Evolutionary conservation across 2,113 vertebrate species (phyloP), one percentile per base, ranked within the genome.

Genomic region (Sarotherodon lohbergeri): DNA sequence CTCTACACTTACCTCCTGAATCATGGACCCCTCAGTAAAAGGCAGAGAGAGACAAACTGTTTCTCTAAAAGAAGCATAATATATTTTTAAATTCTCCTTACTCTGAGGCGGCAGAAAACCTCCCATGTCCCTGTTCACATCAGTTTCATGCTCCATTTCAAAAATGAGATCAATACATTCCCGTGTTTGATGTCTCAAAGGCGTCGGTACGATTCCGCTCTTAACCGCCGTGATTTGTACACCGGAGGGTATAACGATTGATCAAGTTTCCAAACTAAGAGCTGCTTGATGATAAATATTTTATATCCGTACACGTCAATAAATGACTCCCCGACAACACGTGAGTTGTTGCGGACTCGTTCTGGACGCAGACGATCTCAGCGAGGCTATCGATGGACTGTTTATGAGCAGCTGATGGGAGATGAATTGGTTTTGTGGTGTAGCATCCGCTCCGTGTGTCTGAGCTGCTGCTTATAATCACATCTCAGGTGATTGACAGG

Each of bases 241-340:
- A 92, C 93, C 85, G 39, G 71, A 89, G 93, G 91, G 88, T 82
- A 82, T 32, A 80, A 54, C 5, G 14, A 94, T 94, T 93, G 91
- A 93, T 95, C 92, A 94, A 22, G 85, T 92, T 89, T 91, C 84
- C 91, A 94, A 90, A 89, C 79, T 85, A 86, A 80, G 81, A 93
- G 89, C 92, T 81, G 87, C 92, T 92, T 88, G 83, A 93, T 92
- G 87, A 95, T 95, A 91, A 94, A 95, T 95, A 96, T 95, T 95
- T 95, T 9, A 95, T 95, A 66, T 73, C 66, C 3, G 36, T 22
- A 73, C 48, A 78, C 85, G 80, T 95, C 85, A 61, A 92, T 94
- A 91, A 92, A 88, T 82, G 89, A 91, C 87, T 92, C 61, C 39
- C 41, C 84, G 87, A 91, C 88, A 93, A 91, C 4, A 54, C 5